Base-by-base conservation (phyloP, 64 coral and sea anemone genomes). In the Cladopsammia gracilis region DNA sequence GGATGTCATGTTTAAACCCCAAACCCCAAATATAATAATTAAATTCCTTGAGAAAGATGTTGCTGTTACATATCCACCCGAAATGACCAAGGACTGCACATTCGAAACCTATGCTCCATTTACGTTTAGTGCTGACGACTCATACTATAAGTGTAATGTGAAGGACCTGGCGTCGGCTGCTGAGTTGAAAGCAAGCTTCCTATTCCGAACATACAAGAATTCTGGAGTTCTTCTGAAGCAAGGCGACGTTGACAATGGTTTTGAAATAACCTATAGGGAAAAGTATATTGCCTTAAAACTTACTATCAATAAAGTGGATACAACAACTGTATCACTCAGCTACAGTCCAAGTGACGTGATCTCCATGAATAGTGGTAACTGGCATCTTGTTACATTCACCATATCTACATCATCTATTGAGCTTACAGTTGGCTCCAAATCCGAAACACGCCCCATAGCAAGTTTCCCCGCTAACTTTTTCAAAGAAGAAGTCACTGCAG, bases 151-250 rank as follows among this genome's bases (percentile, higher is more conserved):
- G 7, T 77, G 57, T 73, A 1, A 13, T 2, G 72, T 75, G 14
- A 5, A 0, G 16, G 72, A 44, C 72, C 46, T 75, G 12, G 45
- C 72, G 6, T 0, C 25, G 22, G 13, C 25, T 3, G 11, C 1
- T 20, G 14, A 10, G 48, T 46, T 91, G 52, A 73, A 25, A 11
- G 89, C 78, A 42, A 48, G 51, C 6, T 77, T 93, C 8, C 68
- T 75, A 62, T 93, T 93, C 71, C 81, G 91, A 50, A 78, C 91
- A 20, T 93, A 93, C 19, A 67, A 87, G 71, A 45, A 20, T 3
- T 22, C 3, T 71, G 91, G 91, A 6, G 76, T 43, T 12, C 47
- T 93, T 4, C 16, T 93, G 7, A 51, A 84, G 42, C 80, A 84
- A 68, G 45, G 1, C 18, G 49, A 84, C 25, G 60, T 44, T 23